Evolutionary conservation across 2,113 vertebrate genomes (phyloP).

Genomic region (Pardalotus punctatus): DNA sequence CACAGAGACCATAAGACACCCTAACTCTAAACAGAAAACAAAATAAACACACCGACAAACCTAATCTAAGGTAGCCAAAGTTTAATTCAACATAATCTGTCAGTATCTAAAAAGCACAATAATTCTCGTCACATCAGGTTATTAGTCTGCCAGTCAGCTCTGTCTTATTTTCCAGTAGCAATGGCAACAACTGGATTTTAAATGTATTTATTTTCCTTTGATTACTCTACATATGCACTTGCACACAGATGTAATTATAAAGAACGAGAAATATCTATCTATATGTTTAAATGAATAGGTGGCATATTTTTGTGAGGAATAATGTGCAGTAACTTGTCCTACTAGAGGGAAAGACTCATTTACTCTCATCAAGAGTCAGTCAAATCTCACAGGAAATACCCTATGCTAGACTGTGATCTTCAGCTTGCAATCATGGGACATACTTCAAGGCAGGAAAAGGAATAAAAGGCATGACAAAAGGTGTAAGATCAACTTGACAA

Average conservation of each 20-base stretch:
- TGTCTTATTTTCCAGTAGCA: background rate
- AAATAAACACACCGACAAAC: accelerated
- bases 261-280: background rate
- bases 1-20: background rate
- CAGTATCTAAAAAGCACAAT: background rate
- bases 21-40: background rate
- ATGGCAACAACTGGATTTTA: background rate
- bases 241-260: background rate
- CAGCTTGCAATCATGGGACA: background rate
- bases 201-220: background rate
- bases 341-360: background rate
- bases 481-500: background rate
- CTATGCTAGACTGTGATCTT: background rate
- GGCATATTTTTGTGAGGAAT: background rate
- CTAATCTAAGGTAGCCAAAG: background rate
- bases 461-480: background rate
- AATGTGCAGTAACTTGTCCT: background rate
- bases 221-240: background rate
- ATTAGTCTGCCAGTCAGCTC: background rate
- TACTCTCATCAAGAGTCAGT: background rate
- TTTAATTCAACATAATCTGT: background rate
- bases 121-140: background rate
- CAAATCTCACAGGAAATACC: background rate
- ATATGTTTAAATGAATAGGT: background rate
- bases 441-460: background rate